These are phyloP conservation scores for Tenthredo amoena DNA, from an alignment of 2,888 invertebrate genomes.

Conservation along the genomic window DNA sequence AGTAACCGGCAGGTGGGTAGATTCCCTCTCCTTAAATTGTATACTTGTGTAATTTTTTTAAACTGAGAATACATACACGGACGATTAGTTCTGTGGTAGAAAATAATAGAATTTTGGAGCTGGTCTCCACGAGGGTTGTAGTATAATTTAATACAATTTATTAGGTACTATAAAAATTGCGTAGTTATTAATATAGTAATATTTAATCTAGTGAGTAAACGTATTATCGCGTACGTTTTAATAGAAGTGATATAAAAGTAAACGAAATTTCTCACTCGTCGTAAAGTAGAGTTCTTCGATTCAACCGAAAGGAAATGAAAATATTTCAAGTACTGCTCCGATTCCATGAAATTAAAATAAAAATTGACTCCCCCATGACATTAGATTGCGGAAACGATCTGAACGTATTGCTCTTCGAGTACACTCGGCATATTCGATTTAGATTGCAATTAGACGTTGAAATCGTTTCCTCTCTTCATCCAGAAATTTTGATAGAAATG, in stretches of 20 bases:
- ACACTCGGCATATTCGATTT: not conserved
- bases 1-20: slow-evolving; percentile 16
- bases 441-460: slow-evolving; percentile 6
- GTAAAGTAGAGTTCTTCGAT: not conserved
- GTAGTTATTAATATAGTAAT: slow-evolving; percentile 31
- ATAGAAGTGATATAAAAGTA: slow-evolving; percentile 32
- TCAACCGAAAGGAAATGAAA: slow-evolving; percentile 17
- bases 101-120: slow-evolving; percentile 44
- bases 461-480: not conserved
- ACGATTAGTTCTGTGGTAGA: slow-evolving; percentile 40
- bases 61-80: slow-evolving; percentile 25
- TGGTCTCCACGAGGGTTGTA: slow-evolving; percentile 48
- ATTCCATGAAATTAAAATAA: not conserved
- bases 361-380: not conserved
- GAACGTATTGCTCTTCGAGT: not conserved
- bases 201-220: slow-evolving; percentile 33
- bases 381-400: not conserved
- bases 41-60: slow-evolving; percentile 50
- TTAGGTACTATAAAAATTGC: slow-evolving; percentile 38
- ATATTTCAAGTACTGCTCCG: not conserved
- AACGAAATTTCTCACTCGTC: not conserved
- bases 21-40: not conserved
- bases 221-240: slow-evolving; percentile 16
- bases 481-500: not conserved
- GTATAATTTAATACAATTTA: slow-evolving; percentile 49